phyloP scores from a whole-genome alignment of 1,140 invertebrate species.

The Dendroctonus ponderosae region DNA sequence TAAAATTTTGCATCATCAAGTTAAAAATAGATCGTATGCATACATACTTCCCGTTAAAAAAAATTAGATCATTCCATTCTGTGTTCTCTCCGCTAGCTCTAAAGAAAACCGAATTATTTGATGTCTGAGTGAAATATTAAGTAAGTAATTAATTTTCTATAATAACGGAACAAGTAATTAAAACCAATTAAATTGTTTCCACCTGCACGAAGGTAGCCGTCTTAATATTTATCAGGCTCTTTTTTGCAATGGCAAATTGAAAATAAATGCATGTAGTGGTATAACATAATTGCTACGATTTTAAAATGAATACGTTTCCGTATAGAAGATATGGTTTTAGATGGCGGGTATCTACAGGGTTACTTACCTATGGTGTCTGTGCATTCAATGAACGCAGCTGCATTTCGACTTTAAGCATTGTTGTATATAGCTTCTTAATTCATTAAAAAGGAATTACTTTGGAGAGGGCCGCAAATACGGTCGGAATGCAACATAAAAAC shows the following conservation, averaged over 20 bases:
- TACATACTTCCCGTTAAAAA: slow-evolving; percentile 18
- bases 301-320: slow-evolving; percentile 52
- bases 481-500: background rate
- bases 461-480: slow-evolving; percentile 8
- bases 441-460: background rate
- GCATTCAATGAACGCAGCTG: no score
- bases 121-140: slow-evolving; percentile 11
- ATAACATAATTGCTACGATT: slow-evolving; percentile 23
- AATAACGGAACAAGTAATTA: slow-evolving; percentile 8
- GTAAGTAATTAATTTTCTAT: slow-evolving; percentile 13
- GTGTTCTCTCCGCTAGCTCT: background rate
- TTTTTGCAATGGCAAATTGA: slow-evolving; percentile 8
- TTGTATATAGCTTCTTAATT: no score
- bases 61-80: background rate
- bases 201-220: slow-evolving; percentile 20
- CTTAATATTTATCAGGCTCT: slow-evolving; percentile 13
- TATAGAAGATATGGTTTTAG: slow-evolving; percentile 26
- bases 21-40: slow-evolving; percentile 26
- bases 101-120: background rate
- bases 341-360: slow-evolving; percentile 34
- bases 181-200: slow-evolving; percentile 11
- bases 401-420: no score
- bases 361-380: background rate
- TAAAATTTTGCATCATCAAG: slow-evolving; percentile 19
- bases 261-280: slow-evolving; percentile 41